Conservation (phyloP, 2,113 vertebrate genomes). For the Dromiciops gliroides region DNA sequence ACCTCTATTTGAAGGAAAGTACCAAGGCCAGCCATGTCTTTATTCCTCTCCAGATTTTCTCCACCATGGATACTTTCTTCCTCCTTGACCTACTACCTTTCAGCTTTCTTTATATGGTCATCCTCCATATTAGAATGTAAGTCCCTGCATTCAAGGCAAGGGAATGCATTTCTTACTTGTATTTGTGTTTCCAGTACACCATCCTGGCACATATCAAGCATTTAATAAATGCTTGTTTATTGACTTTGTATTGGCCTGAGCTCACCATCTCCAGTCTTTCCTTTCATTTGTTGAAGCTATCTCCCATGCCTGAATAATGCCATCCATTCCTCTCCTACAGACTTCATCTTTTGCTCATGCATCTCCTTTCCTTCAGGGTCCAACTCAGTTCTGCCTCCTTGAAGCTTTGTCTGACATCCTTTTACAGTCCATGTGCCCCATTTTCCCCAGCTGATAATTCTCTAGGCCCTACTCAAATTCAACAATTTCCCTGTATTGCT, state of each 20-base stretch:
- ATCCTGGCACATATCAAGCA: not conserved
- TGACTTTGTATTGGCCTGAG: not conserved
- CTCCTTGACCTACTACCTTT: not conserved
- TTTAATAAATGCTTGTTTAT: not conserved
- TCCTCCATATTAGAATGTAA: not conserved
- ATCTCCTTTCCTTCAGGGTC: not conserved
- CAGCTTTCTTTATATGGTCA: not conserved
- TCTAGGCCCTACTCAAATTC: not conserved
- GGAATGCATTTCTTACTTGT: too few species aligned
- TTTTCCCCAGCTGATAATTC: not conserved
- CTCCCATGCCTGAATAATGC: not conserved
- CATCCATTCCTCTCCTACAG: not conserved
- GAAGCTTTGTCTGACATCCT: not conserved
- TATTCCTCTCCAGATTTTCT: not conserved
- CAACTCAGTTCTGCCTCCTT: not conserved
- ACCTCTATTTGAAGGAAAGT: not conserved
- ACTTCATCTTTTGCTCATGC: not conserved
- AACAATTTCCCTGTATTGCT: not conserved
- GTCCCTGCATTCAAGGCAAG: too few species aligned
- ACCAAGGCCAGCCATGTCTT: not conserved
- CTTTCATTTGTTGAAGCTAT: not conserved
- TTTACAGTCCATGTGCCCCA: not conserved
- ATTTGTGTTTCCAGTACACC: too few species aligned
- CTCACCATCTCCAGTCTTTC: not conserved
- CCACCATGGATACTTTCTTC: not conserved